Evolutionary conservation across 2,888 invertebrate genomes (phyloP).

Genomic region (Cryptocheilus praepositus): DNA sequence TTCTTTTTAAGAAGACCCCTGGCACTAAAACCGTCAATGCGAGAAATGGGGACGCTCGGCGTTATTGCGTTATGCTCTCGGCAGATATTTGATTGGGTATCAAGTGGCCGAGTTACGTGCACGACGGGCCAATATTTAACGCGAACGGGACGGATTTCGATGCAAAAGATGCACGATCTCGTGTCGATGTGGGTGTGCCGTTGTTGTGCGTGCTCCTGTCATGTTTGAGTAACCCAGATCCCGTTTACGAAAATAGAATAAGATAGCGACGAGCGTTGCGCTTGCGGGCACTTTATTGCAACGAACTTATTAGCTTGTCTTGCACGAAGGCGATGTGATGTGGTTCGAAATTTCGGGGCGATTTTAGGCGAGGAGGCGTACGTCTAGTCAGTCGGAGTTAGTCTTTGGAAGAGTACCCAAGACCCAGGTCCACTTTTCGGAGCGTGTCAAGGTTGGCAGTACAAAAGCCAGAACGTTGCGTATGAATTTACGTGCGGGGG

Average conservation of each 20-base stretch:
- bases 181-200: neutral
- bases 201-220: constrained; percentile 33
- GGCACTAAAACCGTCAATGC: too few relatives aligned
- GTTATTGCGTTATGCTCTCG: too few relatives aligned
- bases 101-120: too few relatives aligned
- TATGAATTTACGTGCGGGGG: too few relatives aligned
- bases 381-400: neutral
- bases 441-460: constrained; percentile 47
- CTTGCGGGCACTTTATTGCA: constrained; percentile 49
- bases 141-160: too few relatives aligned
- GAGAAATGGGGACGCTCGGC: too few relatives aligned
- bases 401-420: neutral
- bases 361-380: neutral
- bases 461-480: constrained; percentile 27
- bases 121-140: too few relatives aligned
- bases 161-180: too few relatives aligned
- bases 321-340: too few relatives aligned
- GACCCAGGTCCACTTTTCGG: constrained; percentile 33
- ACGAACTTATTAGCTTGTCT: constrained; percentile 42
- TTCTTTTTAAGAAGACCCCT: too few relatives aligned
- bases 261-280: constrained; percentile 51
- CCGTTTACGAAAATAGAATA: constrained; percentile 67
- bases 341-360: neutral
- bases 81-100: too few relatives aligned
- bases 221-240: constrained; percentile 70